Base-by-base conservation (phyloP, 2,888 invertebrate species). In the Minunthozetes semirufus region DNA sequence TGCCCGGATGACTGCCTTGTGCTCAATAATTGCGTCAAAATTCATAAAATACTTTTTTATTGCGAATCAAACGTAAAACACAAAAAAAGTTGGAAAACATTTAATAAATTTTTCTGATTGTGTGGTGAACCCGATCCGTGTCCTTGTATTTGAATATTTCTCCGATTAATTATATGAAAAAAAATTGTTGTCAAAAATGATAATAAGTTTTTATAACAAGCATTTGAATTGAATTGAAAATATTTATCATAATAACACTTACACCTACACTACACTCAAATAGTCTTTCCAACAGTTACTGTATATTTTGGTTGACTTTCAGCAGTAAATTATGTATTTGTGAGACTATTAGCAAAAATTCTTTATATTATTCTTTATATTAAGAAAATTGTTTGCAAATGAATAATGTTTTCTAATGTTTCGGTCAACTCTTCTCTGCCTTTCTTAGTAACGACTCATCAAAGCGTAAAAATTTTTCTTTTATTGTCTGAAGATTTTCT, bases 71-170 rank as follows among this genome's bases (percentile, higher is more conserved):
- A 50, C 19, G 3, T 42, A 6, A 42, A 19, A 19, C 22, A 53
- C 3, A 22, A 13, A 22, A 56, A 22, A 22, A 56, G 9, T 22
- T 19, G 8, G 8, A 22, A 59, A 59, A 59, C 59, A 59, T 59
- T 59, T 59, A 22, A 59, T 59, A 22, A 33, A 59, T 2, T 15
- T 27, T 56, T 56, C n/a, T 56, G 29, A 61, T 63, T 63, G 63
- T 70, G 70, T 70, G 46, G 42, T 70, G 70, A 70, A 70, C 70
- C 70, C 48, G 46, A 70, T 70, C 70, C 70, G 46, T 70, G 70
- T 70, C 70, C 70, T 70, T 70, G 70, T 22, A 27, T 70, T 70
- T 22, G 63, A 66, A 66, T 59, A 59, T 66, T 66, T 66, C 6
- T 13, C 38, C 63, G 29, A 66, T 66, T 66, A 66, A 66, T 66